These are phyloP conservation scores for Ethmia dodecea DNA, from an alignment of 2,888 invertebrate genomes.

Conservation along the genomic window DNA sequence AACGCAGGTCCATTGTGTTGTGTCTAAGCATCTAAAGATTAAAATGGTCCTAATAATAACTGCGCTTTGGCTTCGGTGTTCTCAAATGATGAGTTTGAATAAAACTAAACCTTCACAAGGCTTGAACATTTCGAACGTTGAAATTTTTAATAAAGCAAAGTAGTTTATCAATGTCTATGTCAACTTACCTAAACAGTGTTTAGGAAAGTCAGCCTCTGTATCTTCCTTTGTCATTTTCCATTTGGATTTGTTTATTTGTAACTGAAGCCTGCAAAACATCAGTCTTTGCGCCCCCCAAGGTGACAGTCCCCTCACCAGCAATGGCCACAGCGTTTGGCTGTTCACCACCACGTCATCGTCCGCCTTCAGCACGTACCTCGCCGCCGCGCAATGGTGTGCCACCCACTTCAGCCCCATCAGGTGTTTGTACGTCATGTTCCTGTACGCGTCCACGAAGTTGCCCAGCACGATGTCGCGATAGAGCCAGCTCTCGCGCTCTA, in stretches of 20 bases:
- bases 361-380: slow-evolving; percentile 82
- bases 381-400: slow-evolving; percentile 81
- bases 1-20: too few species aligned
- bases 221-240: slow-evolving; percentile 87
- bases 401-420: slow-evolving; percentile 90
- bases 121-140: too few species aligned
- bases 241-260: slow-evolving; percentile 79
- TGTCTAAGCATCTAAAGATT: too few species aligned
- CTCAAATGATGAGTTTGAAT: too few species aligned
- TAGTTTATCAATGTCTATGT: too few species aligned
- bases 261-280: slow-evolving; percentile 79
- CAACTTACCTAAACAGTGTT: slow-evolving; percentile 84
- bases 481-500: slow-evolving; percentile 72
- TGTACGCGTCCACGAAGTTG: slow-evolving; percentile 85
- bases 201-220: slow-evolving; percentile 80
- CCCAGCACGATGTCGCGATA: slow-evolving; percentile 87
- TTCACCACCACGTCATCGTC: slow-evolving; percentile 89
- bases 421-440: slow-evolving; percentile 91
- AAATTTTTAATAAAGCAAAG: too few species aligned
- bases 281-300: slow-evolving; percentile 79
- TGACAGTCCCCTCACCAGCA: slow-evolving; percentile 75
- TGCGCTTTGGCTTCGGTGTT: too few species aligned
- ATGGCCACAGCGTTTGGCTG: slow-evolving; percentile 78
- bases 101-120: too few species aligned
- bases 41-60: too few species aligned